These are phyloP conservation scores for Scopus umbretta DNA, from an alignment of 2,113 vertebrate genomes.

Conservation along the genomic window DNA sequence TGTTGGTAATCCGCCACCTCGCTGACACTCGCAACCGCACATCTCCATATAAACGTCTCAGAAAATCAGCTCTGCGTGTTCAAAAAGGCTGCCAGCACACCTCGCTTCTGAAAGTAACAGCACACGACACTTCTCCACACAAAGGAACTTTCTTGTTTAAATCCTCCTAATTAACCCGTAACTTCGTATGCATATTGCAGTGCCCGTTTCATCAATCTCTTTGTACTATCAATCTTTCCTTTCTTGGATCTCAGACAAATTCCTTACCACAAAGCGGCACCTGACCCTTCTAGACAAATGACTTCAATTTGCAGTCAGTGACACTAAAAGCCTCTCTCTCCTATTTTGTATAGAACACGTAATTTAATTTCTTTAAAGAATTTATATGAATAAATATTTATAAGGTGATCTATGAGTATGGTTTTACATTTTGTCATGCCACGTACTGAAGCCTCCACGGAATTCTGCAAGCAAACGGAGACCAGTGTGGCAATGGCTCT, in stretches of 20 bases:
- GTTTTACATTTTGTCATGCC: conserved; percentile 56
- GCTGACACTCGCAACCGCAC: not conserved
- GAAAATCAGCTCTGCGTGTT: not conserved
- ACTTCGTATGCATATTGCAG: conserved; percentile 52
- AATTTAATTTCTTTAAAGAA: conserved; percentile 68
- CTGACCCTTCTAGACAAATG: conserved; percentile 72
- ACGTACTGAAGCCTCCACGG: not conserved
- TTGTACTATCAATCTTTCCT: conserved; percentile 65
- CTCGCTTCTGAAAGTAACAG: not conserved
- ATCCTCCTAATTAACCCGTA: conserved; percentile 67
- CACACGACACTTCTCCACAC: not conserved
- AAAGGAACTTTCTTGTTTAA: conserved; percentile 61
- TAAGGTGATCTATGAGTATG: conserved; percentile 58
- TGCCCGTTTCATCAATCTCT: conserved; percentile 59
- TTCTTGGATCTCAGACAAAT: conserved; percentile 65
- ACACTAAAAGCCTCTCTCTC: conserved; percentile 62
- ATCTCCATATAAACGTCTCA: not conserved
- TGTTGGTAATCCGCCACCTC: not conserved
- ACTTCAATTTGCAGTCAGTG: conserved; percentile 71
- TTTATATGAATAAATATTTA: conserved; percentile 71
- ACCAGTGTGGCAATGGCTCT: not conserved
- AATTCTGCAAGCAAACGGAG: not conserved
- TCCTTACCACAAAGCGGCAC: conserved; percentile 63
- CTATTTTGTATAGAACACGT: conserved; percentile 53
- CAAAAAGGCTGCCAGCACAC: conserved; percentile 39